phyloP scores from a whole-genome alignment of 2,888 invertebrate genomes.

The Oxytorus armatus region DNA sequence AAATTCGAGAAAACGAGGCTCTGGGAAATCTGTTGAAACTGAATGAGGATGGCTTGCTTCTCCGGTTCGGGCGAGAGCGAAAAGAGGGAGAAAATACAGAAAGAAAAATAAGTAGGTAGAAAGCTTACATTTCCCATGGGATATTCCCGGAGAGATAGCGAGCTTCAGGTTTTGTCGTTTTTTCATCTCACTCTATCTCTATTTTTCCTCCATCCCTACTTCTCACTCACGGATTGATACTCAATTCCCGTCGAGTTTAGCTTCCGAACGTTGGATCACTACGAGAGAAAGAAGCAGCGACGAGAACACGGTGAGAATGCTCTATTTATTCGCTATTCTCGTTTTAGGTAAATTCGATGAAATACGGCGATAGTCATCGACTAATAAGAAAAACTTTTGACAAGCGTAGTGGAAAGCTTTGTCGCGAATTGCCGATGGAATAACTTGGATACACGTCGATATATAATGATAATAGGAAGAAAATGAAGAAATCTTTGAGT shows the following conservation, averaged over 20 bases:
- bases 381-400: neutral
- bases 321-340: neutral
- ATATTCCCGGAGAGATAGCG: slow-evolving; percentile 71
- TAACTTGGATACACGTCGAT: neutral
- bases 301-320: neutral
- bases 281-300: slow-evolving; percentile 76
- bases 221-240: slow-evolving; percentile 83
- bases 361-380: slow-evolving; percentile 16
- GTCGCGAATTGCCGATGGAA: neutral
- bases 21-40: slow-evolving; percentile 67
- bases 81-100: slow-evolving; percentile 46
- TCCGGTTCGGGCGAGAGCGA: slow-evolving; percentile 43
- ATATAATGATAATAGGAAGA: neutral
- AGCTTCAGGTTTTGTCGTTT: slow-evolving; percentile 64
- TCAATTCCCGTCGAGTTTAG: slow-evolving; percentile 83
- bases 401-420: neutral
- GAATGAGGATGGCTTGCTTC: slow-evolving; percentile 44
- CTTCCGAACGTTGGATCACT: slow-evolving; percentile 78
- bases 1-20: slow-evolving; percentile 59
- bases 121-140: slow-evolving; percentile 74
- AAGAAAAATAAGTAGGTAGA: slow-evolving; percentile 66
- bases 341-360: slow-evolving; percentile 60
- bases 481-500: too few relatives aligned
- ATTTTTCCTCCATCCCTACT: slow-evolving; percentile 67
- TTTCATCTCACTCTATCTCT: slow-evolving; percentile 22